Base-by-base conservation (phyloP, 1,140 invertebrate genomes). In the Halesus radiatus region DNA sequence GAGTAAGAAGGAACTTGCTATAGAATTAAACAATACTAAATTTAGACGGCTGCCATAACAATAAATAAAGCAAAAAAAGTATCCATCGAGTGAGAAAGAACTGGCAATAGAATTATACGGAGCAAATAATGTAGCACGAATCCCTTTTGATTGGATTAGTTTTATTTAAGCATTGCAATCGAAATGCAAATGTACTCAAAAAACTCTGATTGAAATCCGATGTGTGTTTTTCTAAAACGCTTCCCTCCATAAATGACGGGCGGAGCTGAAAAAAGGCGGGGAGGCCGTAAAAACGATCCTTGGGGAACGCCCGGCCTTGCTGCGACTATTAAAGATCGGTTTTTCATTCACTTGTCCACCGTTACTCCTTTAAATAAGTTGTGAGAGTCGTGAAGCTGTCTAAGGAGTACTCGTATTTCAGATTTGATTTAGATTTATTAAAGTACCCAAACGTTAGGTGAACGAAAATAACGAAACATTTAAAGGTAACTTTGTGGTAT, bases 201-300 rank as follows among this genome's bases (percentile, higher is more conserved):
- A 10, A 16, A 26, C 62, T 66, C 26, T 66, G 62, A 66, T 66
- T 66, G 62, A 66, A 66, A 66, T 7, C 62, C 62, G 16, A 29
- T 16, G 62, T 29, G 16, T 26, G 62, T 64, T 66, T 29, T 66
- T 66, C 16, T 66, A 26, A 66, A 66, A 29, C 62, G 3, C 16
- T 26, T 45, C 15, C 62, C 22, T 26, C 62, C 26, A 29, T 66
- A 37, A 66, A 66, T 29, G 62, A 23, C 29, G 62, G 26, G 23
- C n/a, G 62, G 29, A 66, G 16, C 22, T 23, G 29, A 29, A 29
- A 37, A 66, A 32, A n/a, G 62, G 62, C 29, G 22, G 26, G 13
- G 26, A 29, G 62, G 23, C 62, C 62, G 16, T 66, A 66, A 66
- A 66, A 15, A 20, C 16, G 62, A 37, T 66, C 62, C 62, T 32